Evolutionary conservation across 2,797 vertebrate species (phyloP), one percentile per base, ranked within the genome.

Genomic region (Iguana delicatissima): DNA sequence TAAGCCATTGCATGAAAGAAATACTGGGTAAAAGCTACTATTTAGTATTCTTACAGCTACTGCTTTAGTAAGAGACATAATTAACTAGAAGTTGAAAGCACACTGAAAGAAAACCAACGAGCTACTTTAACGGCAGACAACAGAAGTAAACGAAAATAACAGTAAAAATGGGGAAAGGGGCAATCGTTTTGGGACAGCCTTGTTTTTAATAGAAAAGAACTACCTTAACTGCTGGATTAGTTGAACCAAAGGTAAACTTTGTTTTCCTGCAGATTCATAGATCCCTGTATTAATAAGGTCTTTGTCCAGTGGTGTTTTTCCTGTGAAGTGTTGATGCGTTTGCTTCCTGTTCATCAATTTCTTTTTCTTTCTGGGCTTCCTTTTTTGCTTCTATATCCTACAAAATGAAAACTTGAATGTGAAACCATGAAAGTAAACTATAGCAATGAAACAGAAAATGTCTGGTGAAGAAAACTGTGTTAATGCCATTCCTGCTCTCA

Each of bases 351-450:
- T 99, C 99, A 92, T 99, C 99, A 1, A 99, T 98, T 97, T 99
- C 99, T 96, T 99, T 99, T 95, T 99, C 99, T 90, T 99, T 99
- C 96, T 99, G 99, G 7, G 99, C 99, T 97, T 99, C 99, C 93
- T 99, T 99, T 96, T 99, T 99, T n/a, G 99, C 99, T 97, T 99
- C 99, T 62, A 99, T 99, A 91, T 99, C 99, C 99, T 98, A 93
- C 80, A 95, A 95, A 89, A 88, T 46, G n/a, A 67, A 91, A 83
- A 92, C 46, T 29, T 50, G 0, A 91, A 76, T 64, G 8, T 86
- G 55, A 89, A 94, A 8, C n/a, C 46, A 69, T 57, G 85, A 89
- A 3, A 42, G 42, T 42, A 42, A 42, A 42, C 42, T 42, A 42
- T 42, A 24, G 57, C 55, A 91, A 57, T 67, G 38, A 74, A 67